Evolutionary conservation across 2,797 vertebrate genomes (phyloP).

Genomic region (Gymnocypris eckloni): DNA sequence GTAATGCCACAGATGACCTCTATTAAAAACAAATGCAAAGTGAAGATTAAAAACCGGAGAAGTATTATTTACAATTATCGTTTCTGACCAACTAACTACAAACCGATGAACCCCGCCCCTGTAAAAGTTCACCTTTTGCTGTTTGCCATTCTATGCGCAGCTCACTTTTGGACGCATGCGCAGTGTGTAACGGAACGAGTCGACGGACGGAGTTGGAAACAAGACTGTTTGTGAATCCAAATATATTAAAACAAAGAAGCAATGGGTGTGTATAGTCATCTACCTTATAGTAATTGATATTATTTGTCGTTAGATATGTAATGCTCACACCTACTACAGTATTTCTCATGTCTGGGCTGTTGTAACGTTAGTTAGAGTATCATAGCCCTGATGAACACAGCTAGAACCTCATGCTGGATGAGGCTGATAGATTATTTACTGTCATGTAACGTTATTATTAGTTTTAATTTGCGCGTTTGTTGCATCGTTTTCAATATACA

Average conservation of each 20-base stretch:
- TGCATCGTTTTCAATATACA: not conserved
- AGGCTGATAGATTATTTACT: not conserved
- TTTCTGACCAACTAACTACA: not conserved
- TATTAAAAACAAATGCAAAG: not conserved
- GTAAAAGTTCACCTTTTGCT: not conserved
- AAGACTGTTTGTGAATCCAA: not conserved
- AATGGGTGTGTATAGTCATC: constrained; percentile 36
- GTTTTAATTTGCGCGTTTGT: not conserved
- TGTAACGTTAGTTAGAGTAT: not conserved
- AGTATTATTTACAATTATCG: not conserved
- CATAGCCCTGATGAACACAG: constrained; percentile 7
- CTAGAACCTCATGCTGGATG: constrained; percentile 16
- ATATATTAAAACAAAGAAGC: constrained; percentile 10
- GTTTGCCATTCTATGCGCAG: not conserved
- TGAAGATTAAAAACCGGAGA: not conserved
- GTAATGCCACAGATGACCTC: not conserved
- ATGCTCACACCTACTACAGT: not conserved
- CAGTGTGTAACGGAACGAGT: not conserved
- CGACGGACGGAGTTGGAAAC: constrained; percentile 24
- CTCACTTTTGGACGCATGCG: constrained; percentile 9
- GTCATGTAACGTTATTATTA: not conserved
- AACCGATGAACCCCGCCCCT: not conserved
- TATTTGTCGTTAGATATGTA: not conserved
- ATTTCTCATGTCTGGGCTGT: not conserved
- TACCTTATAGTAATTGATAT: not conserved